Evolutionary conservation across 2,797 vertebrate species (phyloP).

Genomic region (Eptatretus atami): DNA sequence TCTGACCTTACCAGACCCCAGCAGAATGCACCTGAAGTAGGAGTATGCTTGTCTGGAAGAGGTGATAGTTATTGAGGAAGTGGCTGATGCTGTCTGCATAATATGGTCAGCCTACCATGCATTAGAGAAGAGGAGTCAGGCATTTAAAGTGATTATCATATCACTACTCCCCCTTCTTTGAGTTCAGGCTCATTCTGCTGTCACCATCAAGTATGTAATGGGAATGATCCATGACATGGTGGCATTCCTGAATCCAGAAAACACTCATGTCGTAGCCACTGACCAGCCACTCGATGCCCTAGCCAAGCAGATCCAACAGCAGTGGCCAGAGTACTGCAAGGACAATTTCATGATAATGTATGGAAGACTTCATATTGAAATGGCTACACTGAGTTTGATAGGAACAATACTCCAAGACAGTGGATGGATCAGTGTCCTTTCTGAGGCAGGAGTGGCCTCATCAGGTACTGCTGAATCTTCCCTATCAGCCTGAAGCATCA

Average conservation of each 20-base stretch:
- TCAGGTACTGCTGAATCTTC: slow-evolving; percentile 8
- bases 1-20: too few relatives aligned
- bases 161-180: neutral
- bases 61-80: too few relatives aligned
- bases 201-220: neutral
- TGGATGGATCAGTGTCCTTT: slow-evolving; percentile 8
- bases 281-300: neutral
- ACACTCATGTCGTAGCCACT: neutral
- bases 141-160: too few relatives aligned
- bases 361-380: neutral
- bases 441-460: slow-evolving; percentile 8
- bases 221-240: neutral
- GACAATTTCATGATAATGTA: neutral
- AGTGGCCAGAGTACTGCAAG: neutral
- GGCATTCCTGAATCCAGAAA: neutral
- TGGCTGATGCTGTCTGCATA: too few relatives aligned
- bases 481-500: slow-evolving; percentile 8
- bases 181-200: neutral
- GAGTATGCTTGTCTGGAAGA: too few relatives aligned
- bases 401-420: slow-evolving; percentile 6
- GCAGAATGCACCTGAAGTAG: too few relatives aligned
- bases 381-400: neutral
- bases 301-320: neutral
- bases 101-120: too few relatives aligned
- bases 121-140: too few relatives aligned